Conservation (phyloP, 2,113 vertebrate genomes). For the Haemorhous mexicanus region DNA sequence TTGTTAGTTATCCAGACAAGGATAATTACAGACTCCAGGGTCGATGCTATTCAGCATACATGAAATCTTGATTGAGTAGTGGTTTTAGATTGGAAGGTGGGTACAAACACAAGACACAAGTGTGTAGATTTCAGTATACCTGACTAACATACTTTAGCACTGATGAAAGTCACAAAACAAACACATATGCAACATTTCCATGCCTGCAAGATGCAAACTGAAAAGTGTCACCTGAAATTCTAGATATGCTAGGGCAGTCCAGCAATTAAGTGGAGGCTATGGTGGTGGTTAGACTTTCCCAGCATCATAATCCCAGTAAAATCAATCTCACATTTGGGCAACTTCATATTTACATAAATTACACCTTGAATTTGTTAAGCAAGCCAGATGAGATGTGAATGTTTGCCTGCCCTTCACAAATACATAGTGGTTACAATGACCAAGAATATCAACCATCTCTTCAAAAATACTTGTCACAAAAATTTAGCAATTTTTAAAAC, state of each 20-base stretch:
- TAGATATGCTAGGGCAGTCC: not conserved
- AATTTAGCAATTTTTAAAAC: not conserved
- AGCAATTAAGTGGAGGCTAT: not conserved
- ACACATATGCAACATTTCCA: not conserved
- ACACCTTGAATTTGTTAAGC: not conserved
- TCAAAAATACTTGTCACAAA: not conserved
- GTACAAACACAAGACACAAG: not conserved
- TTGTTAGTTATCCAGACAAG: not conserved
- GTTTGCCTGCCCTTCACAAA: not conserved
- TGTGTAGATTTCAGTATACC: fast-evolving
- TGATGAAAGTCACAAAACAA: not conserved
- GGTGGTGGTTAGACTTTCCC: not conserved
- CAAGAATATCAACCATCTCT: not conserved
- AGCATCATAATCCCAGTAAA: not conserved
- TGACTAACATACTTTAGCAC: not conserved
- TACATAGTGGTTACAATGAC: not conserved
- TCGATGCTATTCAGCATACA: not conserved
- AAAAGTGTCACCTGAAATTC: not conserved
- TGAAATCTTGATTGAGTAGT: not conserved
- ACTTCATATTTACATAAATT: not conserved
- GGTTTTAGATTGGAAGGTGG: not conserved
- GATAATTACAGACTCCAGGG: not conserved
- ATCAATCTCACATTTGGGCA: not conserved
- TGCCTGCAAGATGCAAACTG: not conserved
- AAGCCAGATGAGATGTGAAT: not conserved